Conservation (phyloP, 2,888 invertebrate species). For the Lasioglossum leucozonium region DNA sequence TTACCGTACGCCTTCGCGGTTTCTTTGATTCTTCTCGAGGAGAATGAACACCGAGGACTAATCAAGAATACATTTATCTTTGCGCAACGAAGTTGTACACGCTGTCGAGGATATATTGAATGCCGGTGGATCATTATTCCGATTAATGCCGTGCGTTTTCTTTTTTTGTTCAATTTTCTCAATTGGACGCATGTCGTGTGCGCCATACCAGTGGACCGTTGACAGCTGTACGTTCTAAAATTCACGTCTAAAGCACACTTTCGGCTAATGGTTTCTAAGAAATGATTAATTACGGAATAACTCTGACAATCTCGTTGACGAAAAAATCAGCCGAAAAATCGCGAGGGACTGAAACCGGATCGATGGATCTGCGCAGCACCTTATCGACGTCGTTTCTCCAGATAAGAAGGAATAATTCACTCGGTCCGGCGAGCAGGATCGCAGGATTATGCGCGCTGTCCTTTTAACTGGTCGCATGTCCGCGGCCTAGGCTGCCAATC, state of each 20-base stretch:
- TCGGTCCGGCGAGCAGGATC: conserved; percentile 34
- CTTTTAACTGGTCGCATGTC: conserved; percentile 41
- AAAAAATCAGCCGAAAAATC: neutral
- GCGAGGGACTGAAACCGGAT: neutral
- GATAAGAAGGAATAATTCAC: conserved; percentile 65
- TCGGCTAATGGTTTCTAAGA: too few species aligned
- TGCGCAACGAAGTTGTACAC: conserved; percentile 39
- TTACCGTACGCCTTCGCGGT: conserved; percentile 9
- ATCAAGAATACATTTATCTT: conserved; percentile 54
- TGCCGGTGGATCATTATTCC: conserved; percentile 24
- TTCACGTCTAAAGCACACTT: too few species aligned
- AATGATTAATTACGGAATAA: too few species aligned
- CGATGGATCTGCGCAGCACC: conserved; percentile 15
- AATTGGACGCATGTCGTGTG: neutral
- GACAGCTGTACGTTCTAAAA: neutral
- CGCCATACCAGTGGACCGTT: neutral
- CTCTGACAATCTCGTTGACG: neutral
- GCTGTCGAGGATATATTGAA: conserved; percentile 29
- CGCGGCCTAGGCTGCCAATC: conserved; percentile 59
- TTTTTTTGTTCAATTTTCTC: conserved; percentile 25
- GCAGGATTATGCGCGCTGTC: conserved; percentile 57
- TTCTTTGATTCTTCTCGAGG: conserved; percentile 11
- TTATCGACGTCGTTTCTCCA: conserved; percentile 45
- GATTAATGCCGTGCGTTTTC: conserved; percentile 8
- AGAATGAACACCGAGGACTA: conserved; percentile 14